phyloP scores from a whole-genome alignment of 2,797 vertebrate species.

The Pseudomugil gertrudae region DNA sequence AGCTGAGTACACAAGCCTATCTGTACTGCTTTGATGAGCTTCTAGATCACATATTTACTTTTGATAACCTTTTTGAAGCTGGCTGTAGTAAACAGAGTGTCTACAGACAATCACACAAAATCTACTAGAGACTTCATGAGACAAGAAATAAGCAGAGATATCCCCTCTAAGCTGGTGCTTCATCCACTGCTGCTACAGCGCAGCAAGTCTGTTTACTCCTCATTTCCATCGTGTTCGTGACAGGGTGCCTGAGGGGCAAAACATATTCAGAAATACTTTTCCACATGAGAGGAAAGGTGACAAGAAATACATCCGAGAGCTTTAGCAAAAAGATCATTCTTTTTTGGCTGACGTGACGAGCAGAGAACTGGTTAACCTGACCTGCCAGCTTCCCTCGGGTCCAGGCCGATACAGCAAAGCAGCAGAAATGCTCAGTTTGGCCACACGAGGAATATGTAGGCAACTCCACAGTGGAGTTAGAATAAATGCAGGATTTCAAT shows the following conservation, averaged over 20 bases:
- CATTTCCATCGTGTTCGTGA: constrained; percentile 52
- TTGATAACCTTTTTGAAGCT: constrained; percentile 75
- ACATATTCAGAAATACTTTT: constrained; percentile 55
- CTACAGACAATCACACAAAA: constrained; percentile 58
- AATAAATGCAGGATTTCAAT: constrained; percentile 73
- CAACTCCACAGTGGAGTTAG: constrained; percentile 56
- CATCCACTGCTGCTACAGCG: constrained; percentile 44
- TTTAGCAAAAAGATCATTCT: constrained; percentile 24
- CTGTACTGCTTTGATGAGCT: constrained; percentile 76
- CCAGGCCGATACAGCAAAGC: constrained; percentile 55
- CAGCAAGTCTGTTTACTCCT: constrained; percentile 57
- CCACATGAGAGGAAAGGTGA: constrained; percentile 56
- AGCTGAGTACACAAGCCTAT: constrained; percentile 78
- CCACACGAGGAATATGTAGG: constrained; percentile 74
- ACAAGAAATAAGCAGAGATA: constrained; percentile 55
- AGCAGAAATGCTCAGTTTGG: constrained; percentile 63
- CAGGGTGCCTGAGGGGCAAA: constrained; percentile 34
- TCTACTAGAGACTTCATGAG: constrained; percentile 43
- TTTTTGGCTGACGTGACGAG: constrained; percentile 36
- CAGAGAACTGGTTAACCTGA: constrained; percentile 39
- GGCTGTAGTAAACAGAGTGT: constrained; percentile 52
- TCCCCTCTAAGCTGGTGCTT: constrained; percentile 32
- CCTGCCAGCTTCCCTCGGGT: constrained; percentile 44
- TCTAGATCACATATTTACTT: constrained; percentile 74
- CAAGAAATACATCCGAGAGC: constrained; percentile 38